phyloP scores from a whole-genome alignment of 2,797 vertebrate genomes.

The Dicrostonyx torquatus region DNA sequence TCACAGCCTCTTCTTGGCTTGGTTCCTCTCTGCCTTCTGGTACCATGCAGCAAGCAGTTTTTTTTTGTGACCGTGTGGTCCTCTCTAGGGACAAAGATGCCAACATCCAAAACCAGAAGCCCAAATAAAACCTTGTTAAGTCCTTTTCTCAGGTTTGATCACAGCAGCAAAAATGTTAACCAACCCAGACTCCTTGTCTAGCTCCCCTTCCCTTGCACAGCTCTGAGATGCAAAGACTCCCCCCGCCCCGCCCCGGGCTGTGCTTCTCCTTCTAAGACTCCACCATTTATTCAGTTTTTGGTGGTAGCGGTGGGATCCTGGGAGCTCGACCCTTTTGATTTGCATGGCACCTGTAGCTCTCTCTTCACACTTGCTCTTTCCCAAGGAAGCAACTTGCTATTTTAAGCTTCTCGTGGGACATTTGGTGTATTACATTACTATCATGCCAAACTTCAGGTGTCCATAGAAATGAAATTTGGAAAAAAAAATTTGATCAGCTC shows the following conservation, averaged over 20 bases:
- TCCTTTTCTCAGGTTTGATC: background rate
- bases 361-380: background rate
- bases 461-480: background rate
- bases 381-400: background rate
- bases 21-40: background rate
- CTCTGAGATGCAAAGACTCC: fast-evolving
- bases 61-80: background rate
- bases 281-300: background rate
- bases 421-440: no score
- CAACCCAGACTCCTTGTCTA: background rate
- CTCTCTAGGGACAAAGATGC: background rate
- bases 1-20: background rate
- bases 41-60: background rate
- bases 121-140: background rate
- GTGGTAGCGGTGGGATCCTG: background rate
- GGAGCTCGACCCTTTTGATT: background rate
- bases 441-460: background rate
- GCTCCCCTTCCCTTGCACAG: background rate
- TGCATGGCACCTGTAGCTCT: fast-evolving
- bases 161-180: background rate
- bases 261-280: background rate
- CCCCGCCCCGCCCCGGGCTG: no score
- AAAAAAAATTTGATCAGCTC: background rate
- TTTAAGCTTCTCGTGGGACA: background rate
- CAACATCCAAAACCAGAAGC: background rate